Percentiles rank a stretch among this genome's conserved stretches.
Conservation (phyloP, 2,797 vertebrate species). For the Diglossa cyanea region DNA sequence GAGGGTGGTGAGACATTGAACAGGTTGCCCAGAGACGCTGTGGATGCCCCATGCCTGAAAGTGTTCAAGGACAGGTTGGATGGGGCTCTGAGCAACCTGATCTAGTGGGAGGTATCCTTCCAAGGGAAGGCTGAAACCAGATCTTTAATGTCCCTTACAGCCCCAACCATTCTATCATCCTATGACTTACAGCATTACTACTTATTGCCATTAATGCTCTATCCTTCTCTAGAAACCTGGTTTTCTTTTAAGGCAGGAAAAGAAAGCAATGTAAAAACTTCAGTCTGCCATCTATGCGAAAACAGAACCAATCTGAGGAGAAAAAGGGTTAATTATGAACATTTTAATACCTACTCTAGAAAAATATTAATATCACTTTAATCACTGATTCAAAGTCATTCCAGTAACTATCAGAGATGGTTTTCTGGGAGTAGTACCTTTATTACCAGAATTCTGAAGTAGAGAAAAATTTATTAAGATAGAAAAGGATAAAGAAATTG, state of each 20-base stretch:
- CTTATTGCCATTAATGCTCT: neutral
- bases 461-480: neutral
- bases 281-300: neutral
- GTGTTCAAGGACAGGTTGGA: neutral
- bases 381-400: neutral
- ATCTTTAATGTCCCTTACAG: neutral
- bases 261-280: neutral
- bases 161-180: neutral
- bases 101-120: neutral
- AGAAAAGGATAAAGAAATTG: neutral
- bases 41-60: neutral
- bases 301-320: neutral
- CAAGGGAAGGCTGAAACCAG: neutral
- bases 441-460: neutral
- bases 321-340: neutral
- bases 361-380: neutral
- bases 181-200: neutral
- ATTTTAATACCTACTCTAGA: neutral
- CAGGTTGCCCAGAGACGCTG: neutral
- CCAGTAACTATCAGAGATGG: neutral
- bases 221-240: neutral
- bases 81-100: neutral
- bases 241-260: neutral
- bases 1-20: neutral
- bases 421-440: neutral